Base-by-base conservation (phyloP, 2,113 vertebrate genomes). In the Aramus guarauna region DNA sequence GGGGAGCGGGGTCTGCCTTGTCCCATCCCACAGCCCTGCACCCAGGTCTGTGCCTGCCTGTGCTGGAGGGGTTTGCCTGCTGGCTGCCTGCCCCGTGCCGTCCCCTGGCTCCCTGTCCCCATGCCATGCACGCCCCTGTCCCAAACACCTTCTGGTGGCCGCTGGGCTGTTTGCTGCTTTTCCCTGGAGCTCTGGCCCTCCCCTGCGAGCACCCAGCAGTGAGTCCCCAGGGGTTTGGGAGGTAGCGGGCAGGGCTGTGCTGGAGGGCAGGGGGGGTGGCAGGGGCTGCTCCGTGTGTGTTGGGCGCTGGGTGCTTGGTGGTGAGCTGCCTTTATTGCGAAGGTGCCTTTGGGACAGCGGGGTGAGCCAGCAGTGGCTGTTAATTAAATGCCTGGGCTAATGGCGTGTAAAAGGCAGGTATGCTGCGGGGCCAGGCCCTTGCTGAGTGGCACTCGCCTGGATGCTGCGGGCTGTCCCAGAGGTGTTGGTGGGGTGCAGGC, bases 331-430 rank as follows among this genome's bases (percentile, higher is more conserved):
- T 21, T 69, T 37, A 77, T 80, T 32, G 76, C 68, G 3, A 59
- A 92, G 92, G 95, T 91, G 88, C 91, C 91, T 88, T 90, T 92
- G 94, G 79, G 59, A 18, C 56, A 6, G 67, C 1, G 4, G 15
- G 2, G 30, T 30, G 62, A 41, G 41, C 69, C 0, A 15, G 18
- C 0, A 18, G 23, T 63, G 82, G 41, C 89, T 43, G 76, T 6
- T 86, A 7, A 52, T 83, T 2, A 41, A 66, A 9, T 3, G 6
- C 74, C 56, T 9, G 74, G 36, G 82, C 66, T 77, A 55, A 23
- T 0, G 7, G 17, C 1, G 6, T 72, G 56, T 9, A 1, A 5
- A 26, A 53, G 69, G 66, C 64, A 4, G 21, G 26, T 0, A 10
- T 39, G 60, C 67, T 55, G 84, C 2, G 1, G 53, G n/a, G 79